These are phyloP conservation scores for Lipotes vexillifer DNA, from an alignment of 2,113 vertebrate species.

Conservation along the genomic window DNA sequence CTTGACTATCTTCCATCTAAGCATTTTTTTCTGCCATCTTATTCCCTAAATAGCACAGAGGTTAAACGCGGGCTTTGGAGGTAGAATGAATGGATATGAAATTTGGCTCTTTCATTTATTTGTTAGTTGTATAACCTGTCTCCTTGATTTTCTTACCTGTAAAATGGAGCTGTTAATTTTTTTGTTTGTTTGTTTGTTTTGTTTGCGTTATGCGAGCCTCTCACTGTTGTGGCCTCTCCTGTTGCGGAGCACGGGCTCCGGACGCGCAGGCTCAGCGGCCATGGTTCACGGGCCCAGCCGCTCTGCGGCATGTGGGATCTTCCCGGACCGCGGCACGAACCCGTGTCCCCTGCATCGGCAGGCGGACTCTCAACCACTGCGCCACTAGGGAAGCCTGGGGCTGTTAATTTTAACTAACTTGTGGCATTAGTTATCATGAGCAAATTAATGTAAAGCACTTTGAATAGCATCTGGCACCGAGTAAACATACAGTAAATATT, in stretches of 20 bases:
- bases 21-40: not conserved
- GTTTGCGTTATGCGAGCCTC: no score
- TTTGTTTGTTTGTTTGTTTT: no score
- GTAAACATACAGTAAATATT: not conserved
- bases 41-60: not conserved
- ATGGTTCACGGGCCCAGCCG: no score
- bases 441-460: not conserved
- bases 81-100: not conserved
- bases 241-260: no score
- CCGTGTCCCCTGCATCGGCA: no score
- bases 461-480: not conserved
- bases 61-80: not conserved
- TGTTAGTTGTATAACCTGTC: not conserved
- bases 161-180: not conserved
- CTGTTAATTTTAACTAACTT: not conserved
- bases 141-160: not conserved
- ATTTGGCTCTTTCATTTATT: not conserved
- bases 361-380: no score
- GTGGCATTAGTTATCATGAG: not conserved
- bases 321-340: no score
- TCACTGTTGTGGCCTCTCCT: no score
- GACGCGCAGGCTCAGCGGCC: no score
- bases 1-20: not conserved
- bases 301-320: no score
- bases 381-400: no score